Conservation (phyloP, 1,140 invertebrate species). For the Drosophila miranda region DNA sequence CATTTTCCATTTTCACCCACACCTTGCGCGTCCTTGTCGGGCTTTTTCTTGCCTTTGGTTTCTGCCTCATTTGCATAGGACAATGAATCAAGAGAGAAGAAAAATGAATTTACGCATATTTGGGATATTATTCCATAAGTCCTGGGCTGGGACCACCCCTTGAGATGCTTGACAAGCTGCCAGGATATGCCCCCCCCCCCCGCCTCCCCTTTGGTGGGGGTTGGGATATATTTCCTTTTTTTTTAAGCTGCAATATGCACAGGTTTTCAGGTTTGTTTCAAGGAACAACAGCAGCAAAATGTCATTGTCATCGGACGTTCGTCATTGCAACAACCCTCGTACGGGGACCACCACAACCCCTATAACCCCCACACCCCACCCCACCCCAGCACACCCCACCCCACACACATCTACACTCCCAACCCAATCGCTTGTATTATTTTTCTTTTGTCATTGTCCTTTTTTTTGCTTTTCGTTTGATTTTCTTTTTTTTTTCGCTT, state of each 20-base stretch:
- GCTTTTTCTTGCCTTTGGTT: conserved; percentile 14
- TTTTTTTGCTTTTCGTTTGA: conserved; percentile 66
- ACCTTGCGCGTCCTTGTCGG: neutral
- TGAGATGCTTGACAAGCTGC: conserved; percentile 44
- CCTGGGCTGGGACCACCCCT: neutral
- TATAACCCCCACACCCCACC: neutral
- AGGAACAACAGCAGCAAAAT: conserved; percentile 20
- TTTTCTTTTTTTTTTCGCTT: conserved; percentile 49
- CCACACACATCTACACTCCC: conserved; percentile 13
- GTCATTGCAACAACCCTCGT: conserved; percentile 73
- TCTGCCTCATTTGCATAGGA: conserved; percentile 63
- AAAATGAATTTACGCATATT: conserved; percentile 78
- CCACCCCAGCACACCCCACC: neutral
- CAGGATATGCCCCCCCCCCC: conserved; percentile 20
- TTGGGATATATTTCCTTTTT: conserved; percentile 3
- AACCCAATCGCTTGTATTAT: conserved; percentile 73
- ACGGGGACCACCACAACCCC: conserved; percentile 2
- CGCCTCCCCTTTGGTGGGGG: conserved; percentile 3
- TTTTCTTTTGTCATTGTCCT: conserved; percentile 76
- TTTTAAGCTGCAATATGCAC: conserved; percentile 53
- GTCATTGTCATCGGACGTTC: conserved; percentile 70
- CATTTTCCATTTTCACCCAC: conserved; percentile 18
- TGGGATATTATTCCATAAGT: conserved; percentile 70
- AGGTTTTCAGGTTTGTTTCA: conserved; percentile 59
- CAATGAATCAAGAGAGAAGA: conserved; percentile 34